Base-by-base conservation (phyloP, 2,888 invertebrate genomes). In the Phaedon cochleariae region DNA sequence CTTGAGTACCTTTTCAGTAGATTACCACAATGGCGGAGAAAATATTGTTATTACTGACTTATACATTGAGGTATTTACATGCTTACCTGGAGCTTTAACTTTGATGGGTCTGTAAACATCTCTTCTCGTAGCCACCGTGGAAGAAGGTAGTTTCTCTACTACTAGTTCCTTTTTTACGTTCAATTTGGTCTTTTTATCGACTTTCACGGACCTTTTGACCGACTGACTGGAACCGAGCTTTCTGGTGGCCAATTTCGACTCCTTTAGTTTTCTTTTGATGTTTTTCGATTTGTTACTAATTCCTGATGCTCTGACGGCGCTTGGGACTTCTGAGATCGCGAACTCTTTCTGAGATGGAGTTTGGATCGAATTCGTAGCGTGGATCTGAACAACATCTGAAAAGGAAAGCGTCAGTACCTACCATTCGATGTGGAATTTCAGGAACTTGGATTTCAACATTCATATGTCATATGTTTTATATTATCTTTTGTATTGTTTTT, bases 261-360 rank as follows among this genome's bases (percentile, higher is more conserved):
- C 67, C 34, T 59, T 68, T 1, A 15, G 1, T 49, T 64, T 68
- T 41, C 49, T 62, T 15, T 54, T 64, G 55, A 62, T 62, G 29
- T 15, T 59, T 29, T 62, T 68, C 1, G 67, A 68, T 41, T 68
- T 68, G 10, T 17, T 58, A 29, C 57, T 59, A 18, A 59, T 57
- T 22, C 57, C 57, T 5, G 41, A 17, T 2, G 15, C 21, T 46
- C 46, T 58, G 5, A 20, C 17, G 1, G 15, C 55, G 12, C 55
- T 31, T 3, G 41, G 41, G 6, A 41, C n/a, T 41, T 41, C 41
- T 15, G 41, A n/a, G n/a, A n/a, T n/a, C n/a, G n/a, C n/a, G 41
- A 15, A 41, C 3, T 12, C 12, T 12, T 41, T 41, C n/a, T 9
- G 34, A 12, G 41, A 41, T 4, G 2, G 15, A 2, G 41, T 41